Base-by-base conservation (phyloP, 2,888 invertebrate species). In the Mimachlamys varia region DNA sequence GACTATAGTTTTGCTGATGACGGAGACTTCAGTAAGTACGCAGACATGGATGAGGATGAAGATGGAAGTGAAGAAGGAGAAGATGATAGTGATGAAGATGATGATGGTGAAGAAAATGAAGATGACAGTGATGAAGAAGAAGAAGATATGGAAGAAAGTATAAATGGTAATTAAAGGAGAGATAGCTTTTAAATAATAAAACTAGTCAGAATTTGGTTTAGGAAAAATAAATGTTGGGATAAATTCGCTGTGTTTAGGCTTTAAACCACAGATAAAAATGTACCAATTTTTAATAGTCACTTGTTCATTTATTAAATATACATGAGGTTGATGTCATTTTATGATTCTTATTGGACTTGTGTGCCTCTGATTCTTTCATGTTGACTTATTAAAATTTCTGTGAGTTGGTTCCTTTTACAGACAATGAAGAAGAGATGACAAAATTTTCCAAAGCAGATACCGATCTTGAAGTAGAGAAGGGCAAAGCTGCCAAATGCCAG, bases 381-480 rank as follows among this genome's bases (percentile, higher is more conserved):
- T 44, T 44, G 44, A 5, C 44, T 44, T 3, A 44, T 5, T 44
- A 3, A 7, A 5, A 44, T 5, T 7, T 44, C 7, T 7, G 7
- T 44, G 44, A 44, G 3, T 44, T 44, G 44, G 3, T 44, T 22
- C 88, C 5, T 44, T 38, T 90, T 90, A 12, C 89, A 93, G 94
- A 92, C 50, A 93, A 92, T 50, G 92, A 76, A 17, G 92, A 58
- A 17, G 95, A 93, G 22, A 92, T 95, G 17, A 92, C 94, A 88
- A 94, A 93, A 27, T 94, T 96, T 55, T 95, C 94, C 0, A 93
- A 93, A 33, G 91, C 93, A 10, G 94, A 94, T 89, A 91, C 93
- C 22, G 92, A 94, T 53, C 95, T 95, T 91, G 97, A 97, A 91
- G 93, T 96, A 10, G 95, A 95, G 88, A 97, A 96, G 92, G 97